Conservation (phyloP, 2,888 invertebrate species). For the Phengaris arion region DNA sequence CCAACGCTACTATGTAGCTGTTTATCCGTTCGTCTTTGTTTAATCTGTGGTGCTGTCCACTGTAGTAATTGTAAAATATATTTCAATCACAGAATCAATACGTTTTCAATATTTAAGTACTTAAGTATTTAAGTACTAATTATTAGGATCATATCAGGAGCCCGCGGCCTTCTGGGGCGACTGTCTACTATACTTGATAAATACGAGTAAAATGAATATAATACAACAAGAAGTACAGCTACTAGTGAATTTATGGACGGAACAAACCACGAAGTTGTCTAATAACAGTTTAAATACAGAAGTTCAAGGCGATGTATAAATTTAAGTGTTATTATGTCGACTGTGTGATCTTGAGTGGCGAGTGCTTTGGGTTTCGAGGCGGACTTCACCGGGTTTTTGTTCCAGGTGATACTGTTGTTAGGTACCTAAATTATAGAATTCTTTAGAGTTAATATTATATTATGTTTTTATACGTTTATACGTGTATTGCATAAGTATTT, state of each 20-base stretch:
- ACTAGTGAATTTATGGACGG: neutral
- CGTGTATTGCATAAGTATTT: too few species aligned
- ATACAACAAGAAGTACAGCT: neutral
- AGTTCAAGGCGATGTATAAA: constrained; percentile 1
- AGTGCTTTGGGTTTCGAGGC: neutral
- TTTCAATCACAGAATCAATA: neutral
- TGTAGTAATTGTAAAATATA: too few species aligned
- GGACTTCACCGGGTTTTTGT: neutral
- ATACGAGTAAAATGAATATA: neutral
- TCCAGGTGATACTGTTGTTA: neutral
- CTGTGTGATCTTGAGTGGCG: neutral
- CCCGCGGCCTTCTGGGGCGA: neutral
- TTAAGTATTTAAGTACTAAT: neutral
- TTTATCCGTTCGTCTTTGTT: too few species aligned
- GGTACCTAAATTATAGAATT: too few species aligned
- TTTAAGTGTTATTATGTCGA: neutral
- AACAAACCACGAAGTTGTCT: neutral
- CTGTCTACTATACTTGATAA: neutral
- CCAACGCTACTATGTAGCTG: too few species aligned
- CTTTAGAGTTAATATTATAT: too few species aligned
- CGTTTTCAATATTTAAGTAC: neutral
- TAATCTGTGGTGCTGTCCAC: too few species aligned
- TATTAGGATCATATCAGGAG: neutral
- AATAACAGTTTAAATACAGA: constrained; percentile 1
- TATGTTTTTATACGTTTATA: too few species aligned